Evolutionary conservation across 2,888 invertebrate species (phyloP).

Genomic region (Alviniconcha strummeri): DNA sequence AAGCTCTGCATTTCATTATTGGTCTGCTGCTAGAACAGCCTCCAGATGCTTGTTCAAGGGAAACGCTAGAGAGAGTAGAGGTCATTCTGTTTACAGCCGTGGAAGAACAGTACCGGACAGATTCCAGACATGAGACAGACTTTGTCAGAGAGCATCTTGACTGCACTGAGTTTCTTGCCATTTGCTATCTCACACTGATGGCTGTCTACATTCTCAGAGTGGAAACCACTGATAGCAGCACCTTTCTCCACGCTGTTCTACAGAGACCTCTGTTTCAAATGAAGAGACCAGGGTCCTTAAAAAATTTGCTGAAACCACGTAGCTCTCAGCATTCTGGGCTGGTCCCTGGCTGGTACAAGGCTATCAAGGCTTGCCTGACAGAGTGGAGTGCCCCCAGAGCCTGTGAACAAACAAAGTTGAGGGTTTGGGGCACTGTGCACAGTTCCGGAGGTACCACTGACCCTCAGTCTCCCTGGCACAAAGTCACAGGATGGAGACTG

Average conservation of each 20-base stretch:
- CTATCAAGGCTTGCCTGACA: not conserved
- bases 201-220: not conserved
- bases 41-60: not conserved
- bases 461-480: not conserved
- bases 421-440: not conserved
- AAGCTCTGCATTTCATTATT: slow-evolving; percentile 9
- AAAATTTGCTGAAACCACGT: not conserved
- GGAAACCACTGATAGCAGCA: not conserved
- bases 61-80: not conserved
- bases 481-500: not conserved
- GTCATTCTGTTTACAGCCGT: not conserved
- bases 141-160: not conserved
- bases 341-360: not conserved
- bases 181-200: not conserved
- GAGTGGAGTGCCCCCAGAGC: not conserved
- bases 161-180: not conserved
- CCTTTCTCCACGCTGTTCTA: not conserved
- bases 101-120: not conserved
- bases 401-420: not conserved
- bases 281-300: not conserved
- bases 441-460: too few species aligned
- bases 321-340: not conserved
- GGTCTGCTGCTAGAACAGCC: not conserved
- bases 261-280: not conserved
- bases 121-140: not conserved